Conservation (phyloP, 2,113 vertebrate species). For the Oenanthe oenanthe region DNA sequence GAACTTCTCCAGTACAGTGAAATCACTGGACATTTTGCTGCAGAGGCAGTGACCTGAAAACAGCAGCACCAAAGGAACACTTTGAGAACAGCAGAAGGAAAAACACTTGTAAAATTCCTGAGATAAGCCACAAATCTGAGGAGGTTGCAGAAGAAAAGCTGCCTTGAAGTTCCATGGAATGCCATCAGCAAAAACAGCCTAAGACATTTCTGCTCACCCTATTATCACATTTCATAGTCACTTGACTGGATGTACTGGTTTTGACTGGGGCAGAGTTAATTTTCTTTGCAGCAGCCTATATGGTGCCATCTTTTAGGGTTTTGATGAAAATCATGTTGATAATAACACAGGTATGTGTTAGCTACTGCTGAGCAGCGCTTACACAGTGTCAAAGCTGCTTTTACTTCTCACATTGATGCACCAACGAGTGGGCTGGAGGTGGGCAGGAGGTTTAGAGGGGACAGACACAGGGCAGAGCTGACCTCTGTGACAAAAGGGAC, state of each 20-base stretch:
- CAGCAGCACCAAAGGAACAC: background rate
- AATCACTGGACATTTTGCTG: background rate
- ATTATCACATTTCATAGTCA: background rate
- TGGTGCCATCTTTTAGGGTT: background rate
- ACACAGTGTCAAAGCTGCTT: background rate
- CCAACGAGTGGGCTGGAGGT: rapidly evolving
- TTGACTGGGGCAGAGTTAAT: background rate
- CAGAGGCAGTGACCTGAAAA: background rate
- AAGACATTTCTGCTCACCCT: background rate
- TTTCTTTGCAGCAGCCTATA: background rate
- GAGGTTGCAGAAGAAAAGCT: background rate
- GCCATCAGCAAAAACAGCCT: background rate
- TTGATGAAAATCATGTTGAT: background rate
- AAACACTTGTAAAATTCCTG: conserved; percentile 35
- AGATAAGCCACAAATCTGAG: conserved; percentile 28
- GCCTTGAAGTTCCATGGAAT: background rate
- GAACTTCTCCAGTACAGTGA: background rate
- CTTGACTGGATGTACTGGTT: background rate
- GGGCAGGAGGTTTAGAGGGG: background rate
- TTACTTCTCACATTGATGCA: background rate
- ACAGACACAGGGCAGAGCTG: background rate
- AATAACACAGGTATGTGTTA: background rate
- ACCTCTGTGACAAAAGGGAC: background rate
- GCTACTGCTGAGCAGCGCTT: background rate
- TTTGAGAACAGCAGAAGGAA: background rate